Conservation (phyloP, 2,113 vertebrate species). For the Leucopsar rothschildi region DNA sequence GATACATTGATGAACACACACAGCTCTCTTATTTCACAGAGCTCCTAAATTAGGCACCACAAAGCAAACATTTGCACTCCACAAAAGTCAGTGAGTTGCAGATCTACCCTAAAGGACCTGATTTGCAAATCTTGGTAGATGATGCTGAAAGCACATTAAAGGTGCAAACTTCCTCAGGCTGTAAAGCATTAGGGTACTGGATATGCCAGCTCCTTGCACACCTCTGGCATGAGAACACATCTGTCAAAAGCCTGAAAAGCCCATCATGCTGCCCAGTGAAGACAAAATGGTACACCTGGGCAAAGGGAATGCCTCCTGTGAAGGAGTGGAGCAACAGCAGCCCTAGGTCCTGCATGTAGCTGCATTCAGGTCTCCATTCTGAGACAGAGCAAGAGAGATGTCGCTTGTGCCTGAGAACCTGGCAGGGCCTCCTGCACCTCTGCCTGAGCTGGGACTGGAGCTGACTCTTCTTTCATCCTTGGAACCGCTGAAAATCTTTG, state of each 20-base stretch:
- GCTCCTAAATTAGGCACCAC: not conserved
- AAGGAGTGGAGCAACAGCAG: not conserved
- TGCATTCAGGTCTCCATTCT: not conserved
- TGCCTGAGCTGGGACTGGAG: not conserved
- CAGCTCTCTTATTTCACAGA: not conserved
- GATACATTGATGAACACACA: not conserved
- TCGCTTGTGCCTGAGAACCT: not conserved
- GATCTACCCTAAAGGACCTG: not conserved
- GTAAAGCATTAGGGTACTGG: not conserved
- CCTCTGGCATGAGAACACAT: not conserved
- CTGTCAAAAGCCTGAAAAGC: not conserved
- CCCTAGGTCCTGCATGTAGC: not conserved
- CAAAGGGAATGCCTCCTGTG: not conserved
- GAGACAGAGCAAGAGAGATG: accelerated
- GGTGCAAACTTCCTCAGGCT: not conserved
- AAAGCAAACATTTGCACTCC: not conserved
- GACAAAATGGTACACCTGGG: not conserved
- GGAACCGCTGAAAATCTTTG: not conserved
- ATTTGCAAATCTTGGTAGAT: not conserved
- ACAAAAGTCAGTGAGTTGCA: not conserved
- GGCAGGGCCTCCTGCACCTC: not conserved
- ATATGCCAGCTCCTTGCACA: not conserved
- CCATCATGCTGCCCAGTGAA: not conserved
- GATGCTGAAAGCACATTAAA: not conserved
- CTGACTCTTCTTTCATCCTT: accelerated